Conservation (phyloP, 92 coral and sea anemone genomes). For the Meandrina meandrites region DNA sequence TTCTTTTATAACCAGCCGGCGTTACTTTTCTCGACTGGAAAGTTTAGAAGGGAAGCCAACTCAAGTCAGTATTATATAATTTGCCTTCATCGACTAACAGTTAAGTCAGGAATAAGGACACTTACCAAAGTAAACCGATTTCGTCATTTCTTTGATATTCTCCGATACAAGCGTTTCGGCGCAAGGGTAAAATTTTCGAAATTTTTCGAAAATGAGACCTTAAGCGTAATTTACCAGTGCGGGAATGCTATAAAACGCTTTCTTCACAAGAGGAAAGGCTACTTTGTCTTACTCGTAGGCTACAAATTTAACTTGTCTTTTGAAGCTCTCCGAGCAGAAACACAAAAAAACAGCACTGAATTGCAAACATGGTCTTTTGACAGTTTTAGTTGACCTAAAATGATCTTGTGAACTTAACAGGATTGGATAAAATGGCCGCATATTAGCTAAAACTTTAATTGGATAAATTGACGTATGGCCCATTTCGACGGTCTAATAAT, state of each 20-base stretch:
- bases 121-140: too few relatives aligned
- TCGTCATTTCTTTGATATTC: background rate
- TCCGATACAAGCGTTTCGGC: background rate
- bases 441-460: constrained; percentile 5
- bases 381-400: background rate
- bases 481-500: constrained; percentile 1
- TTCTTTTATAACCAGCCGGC: background rate
- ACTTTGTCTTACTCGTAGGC: too few relatives aligned
- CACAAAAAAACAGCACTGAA: background rate
- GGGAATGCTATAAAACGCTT: too few relatives aligned
- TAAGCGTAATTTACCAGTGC: too few relatives aligned
- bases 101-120: too few relatives aligned
- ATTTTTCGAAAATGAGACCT: background rate
- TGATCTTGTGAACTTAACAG: background rate
- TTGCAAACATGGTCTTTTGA: background rate
- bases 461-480: constrained; percentile 8
- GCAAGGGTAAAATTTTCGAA: background rate
- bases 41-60: too few relatives aligned
- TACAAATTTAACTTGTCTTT: too few relatives aligned
- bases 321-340: too few relatives aligned
- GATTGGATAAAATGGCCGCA: constrained; percentile 3
- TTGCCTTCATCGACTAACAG: too few relatives aligned
- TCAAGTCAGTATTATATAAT: too few relatives aligned
- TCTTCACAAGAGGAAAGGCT: too few relatives aligned
- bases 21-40: too few relatives aligned